phyloP scores from a whole-genome alignment of 2,888 invertebrate species.

The Ophion ellenae region DNA sequence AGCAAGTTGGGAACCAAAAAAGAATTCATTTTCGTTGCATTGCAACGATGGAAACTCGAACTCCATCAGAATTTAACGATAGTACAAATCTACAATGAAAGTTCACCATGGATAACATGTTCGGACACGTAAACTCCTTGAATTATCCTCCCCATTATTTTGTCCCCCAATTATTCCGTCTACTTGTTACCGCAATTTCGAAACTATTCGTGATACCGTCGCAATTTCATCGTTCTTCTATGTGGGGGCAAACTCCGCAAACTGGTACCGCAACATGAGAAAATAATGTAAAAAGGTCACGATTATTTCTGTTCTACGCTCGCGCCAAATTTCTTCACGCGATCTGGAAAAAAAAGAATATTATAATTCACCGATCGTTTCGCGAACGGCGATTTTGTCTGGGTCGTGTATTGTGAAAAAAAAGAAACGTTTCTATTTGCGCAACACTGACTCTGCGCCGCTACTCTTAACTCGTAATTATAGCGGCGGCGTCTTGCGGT shows the following conservation, averaged over 20 bases:
- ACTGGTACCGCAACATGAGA: background rate
- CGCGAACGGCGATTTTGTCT: background rate
- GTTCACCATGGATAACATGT: background rate
- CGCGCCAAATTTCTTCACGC: background rate
- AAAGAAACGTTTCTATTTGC: background rate
- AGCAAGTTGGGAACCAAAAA: no score
- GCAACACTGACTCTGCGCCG: background rate
- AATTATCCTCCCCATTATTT: background rate
- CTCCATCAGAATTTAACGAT: background rate
- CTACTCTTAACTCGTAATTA: background rate
- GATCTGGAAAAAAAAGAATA: background rate
- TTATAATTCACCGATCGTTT: background rate
- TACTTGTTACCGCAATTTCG: background rate
- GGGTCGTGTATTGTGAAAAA: background rate
- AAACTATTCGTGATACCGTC: background rate
- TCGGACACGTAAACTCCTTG: background rate
- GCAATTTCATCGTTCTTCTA: background rate
- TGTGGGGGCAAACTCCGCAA: background rate
- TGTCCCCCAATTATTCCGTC: background rate
- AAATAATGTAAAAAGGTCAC: conserved; percentile 12
- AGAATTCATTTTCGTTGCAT: no score
- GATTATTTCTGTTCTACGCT: conserved; percentile 3
- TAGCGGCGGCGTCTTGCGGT: background rate
- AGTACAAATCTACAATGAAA: background rate
- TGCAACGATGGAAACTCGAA: background rate